Evolutionary conservation across 2,888 invertebrate species (phyloP), one percentile per base, ranked within the genome.

Genomic region (Myathropa florea): DNA sequence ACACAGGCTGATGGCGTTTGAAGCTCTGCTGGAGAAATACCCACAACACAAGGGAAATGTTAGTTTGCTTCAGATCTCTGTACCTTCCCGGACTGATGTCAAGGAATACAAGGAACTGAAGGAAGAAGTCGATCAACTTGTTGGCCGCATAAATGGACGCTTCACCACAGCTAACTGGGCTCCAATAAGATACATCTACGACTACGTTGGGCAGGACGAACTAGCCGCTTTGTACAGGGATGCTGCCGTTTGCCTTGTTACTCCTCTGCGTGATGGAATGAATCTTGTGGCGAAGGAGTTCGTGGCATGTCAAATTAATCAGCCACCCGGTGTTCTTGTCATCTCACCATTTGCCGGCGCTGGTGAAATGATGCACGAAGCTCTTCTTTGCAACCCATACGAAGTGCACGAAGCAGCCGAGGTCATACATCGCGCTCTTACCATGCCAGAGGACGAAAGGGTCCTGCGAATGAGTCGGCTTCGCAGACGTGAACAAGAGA

Each of bases 111-210:
- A 97, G 89, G 97, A 97, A 88, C 93, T 98, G 78, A 98, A 98
- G 90, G 96, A 97, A 89, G 97, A 97, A 91, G 96, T 98, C 94
- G 97, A 98, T 92, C 97, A 97, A 90, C 91, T 97, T 68, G 97
- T 98, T 63, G 97, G 93, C 0, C 91, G 96, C 79, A 97, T 98
- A 81, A 98, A 98, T 91, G 97, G 97, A 18, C 95, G 96, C 78
- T 97, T 97, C 90, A 97, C 97, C 0, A 97, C 97, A 0, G 96
- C 97, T 0, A 97, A 97, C 91, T 98, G 98, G 98, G 97, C 97
- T 0, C 98, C 98, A 0, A 97, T 98, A 57, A 91, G 93, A 23
- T 97, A 97, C 89, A 97, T 97, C 89, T 97, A 96, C 91, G 97
- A 97, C 10, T 97, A 97, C 91, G 96, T 97, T 1, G 96, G 95